phyloP scores from a whole-genome alignment of 2,113 vertebrate species.

The Okapia johnstoni region DNA sequence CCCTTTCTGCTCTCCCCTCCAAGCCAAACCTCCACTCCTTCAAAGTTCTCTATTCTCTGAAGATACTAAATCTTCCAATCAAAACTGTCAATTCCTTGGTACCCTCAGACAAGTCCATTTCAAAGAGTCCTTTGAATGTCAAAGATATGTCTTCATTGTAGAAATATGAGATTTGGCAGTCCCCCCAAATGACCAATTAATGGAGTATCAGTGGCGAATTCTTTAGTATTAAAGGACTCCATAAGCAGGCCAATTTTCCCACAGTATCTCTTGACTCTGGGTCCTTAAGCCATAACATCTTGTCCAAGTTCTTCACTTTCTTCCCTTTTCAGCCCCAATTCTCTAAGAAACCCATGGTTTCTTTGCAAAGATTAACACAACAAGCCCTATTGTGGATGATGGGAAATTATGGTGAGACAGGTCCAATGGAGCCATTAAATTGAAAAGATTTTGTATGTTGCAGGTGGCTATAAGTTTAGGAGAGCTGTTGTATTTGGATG shows the following conservation, averaged over 20 bases:
- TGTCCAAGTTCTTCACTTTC: background rate
- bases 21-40: background rate
- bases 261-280: background rate
- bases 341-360: background rate
- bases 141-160: background rate
- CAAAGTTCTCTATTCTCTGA: background rate
- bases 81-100: background rate
- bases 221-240: background rate
- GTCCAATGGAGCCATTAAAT: background rate
- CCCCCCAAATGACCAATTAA: background rate
- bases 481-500: background rate
- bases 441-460: background rate
- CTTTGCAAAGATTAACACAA: background rate
- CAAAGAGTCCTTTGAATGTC: background rate
- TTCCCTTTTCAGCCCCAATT: background rate
- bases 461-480: background rate
- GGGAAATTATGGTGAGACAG: background rate
- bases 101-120: background rate
- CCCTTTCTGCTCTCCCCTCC: background rate
- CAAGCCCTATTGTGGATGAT: no score
- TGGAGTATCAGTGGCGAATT: background rate
- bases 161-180: background rate
- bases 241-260: background rate
- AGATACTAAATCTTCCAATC: background rate
- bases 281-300: background rate